phyloP scores from a whole-genome alignment of 2,888 invertebrate species.

The Caenorhabditis zanzibari region DNA sequence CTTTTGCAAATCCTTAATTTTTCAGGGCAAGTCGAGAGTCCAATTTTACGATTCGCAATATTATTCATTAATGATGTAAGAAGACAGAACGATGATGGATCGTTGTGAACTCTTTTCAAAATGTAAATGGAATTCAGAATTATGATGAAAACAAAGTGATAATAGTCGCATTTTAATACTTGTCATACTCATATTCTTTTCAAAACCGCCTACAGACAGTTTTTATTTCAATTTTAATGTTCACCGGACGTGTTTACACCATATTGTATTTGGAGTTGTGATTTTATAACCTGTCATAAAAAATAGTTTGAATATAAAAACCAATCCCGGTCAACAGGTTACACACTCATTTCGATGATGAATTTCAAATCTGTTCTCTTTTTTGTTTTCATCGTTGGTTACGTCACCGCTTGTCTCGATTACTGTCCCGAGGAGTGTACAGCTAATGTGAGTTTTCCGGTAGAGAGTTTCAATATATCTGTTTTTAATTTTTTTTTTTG shows the following conservation, averaged over 20 bases:
- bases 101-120: too few relatives aligned
- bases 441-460: slow-evolving; percentile 12
- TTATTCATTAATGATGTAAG: too few relatives aligned
- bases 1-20: too few relatives aligned
- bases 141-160: slow-evolving; percentile 24
- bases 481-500: too few relatives aligned
- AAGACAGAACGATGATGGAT: too few relatives aligned
- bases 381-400: slow-evolving; percentile 15
- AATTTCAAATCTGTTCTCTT: slow-evolving; percentile 35
- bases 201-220: slow-evolving; percentile 4
- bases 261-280: slow-evolving; percentile 30
- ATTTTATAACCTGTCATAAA: slow-evolving; percentile 46
- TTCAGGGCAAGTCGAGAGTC: too few relatives aligned
- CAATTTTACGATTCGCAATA: too few relatives aligned
- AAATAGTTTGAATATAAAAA: slow-evolving; percentile 35
- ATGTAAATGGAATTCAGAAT: neutral
- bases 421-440: slow-evolving; percentile 32
- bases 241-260: slow-evolving; percentile 54
- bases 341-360: slow-evolving; percentile 23
- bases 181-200: slow-evolving; percentile 6
- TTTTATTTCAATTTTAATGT: slow-evolving; percentile 44
- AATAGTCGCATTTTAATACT: slow-evolving; percentile 1
- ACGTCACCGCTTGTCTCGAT: slow-evolving; percentile 22
- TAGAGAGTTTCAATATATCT: too few relatives aligned
- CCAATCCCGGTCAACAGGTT: slow-evolving; percentile 5